Conservation (phyloP, 2,113 vertebrate species). For the Psettodes erumei region DNA sequence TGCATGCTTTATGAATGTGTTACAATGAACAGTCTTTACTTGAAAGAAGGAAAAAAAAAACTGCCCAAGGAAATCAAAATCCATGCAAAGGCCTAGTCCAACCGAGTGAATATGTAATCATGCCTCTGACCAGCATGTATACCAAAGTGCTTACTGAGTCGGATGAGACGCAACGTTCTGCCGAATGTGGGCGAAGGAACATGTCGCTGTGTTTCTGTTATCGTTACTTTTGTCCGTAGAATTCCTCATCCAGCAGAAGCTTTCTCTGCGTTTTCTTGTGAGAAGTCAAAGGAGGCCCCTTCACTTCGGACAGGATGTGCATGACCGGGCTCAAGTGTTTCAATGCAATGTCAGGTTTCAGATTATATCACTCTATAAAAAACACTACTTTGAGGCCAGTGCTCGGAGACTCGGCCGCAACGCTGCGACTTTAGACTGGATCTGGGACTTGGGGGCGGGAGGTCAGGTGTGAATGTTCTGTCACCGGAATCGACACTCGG, state of each 20-base stretch:
- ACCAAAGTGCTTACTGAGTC: conserved; percentile 71
- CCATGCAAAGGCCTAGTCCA: conserved; percentile 60
- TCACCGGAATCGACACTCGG: conserved; percentile 9
- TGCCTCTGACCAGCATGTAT: conserved; percentile 72
- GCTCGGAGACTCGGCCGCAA: background rate
- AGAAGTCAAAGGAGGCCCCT: conserved; percentile 14
- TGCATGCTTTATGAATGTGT: conserved; percentile 81
- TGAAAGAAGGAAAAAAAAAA: conserved; percentile 43
- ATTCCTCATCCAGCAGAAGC: conserved; percentile 24
- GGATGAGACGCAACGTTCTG: conserved; percentile 49
- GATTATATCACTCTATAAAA: conserved; percentile 31
- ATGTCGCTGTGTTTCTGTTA: conserved; percentile 53
- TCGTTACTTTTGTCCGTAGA: conserved; percentile 27
- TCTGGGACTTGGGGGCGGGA: background rate
- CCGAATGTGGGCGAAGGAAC: conserved; percentile 58
- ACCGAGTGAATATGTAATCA: conserved; percentile 48
- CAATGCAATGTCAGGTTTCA: conserved; percentile 14
- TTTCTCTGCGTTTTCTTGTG: conserved; percentile 21
- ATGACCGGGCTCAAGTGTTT: conserved; percentile 28
- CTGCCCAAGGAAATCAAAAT: conserved; percentile 66
- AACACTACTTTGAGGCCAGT: conserved; percentile 61
- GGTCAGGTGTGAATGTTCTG: conserved; percentile 12
- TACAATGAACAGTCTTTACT: conserved; percentile 72
- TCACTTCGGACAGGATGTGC: conserved; percentile 41
- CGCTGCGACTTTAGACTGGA: conserved; percentile 4